These are phyloP conservation scores for Eurypyga helias DNA, from an alignment of 2,113 vertebrate species.

Conservation along the genomic window DNA sequence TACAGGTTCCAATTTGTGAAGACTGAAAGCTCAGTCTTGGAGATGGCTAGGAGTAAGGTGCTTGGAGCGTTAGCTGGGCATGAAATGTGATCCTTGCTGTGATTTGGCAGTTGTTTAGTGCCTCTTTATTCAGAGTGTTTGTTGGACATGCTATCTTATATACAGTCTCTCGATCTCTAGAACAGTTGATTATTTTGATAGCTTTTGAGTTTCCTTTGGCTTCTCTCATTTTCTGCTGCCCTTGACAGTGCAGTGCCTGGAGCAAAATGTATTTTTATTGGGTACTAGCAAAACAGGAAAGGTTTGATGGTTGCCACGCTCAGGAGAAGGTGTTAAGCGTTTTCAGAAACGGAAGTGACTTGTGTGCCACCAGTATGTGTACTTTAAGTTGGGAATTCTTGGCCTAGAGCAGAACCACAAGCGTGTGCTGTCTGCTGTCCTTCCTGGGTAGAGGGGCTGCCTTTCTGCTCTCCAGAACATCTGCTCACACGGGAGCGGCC, in stretches of 20 bases:
- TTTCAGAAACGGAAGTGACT: neutral
- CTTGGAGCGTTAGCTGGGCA: neutral
- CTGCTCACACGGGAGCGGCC: neutral
- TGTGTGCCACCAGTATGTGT: neutral
- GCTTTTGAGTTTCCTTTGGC: neutral
- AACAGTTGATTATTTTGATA: neutral
- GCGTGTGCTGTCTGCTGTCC: neutral
- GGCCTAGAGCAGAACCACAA: neutral
- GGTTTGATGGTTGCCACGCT: rapidly evolving
- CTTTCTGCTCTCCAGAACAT: neutral
- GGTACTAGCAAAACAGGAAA: neutral
- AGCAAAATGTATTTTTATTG: neutral
- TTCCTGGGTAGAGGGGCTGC: neutral
- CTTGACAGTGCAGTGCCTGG: neutral
- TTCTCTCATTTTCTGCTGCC: neutral
- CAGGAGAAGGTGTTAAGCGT: neutral
- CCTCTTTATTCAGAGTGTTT: neutral
- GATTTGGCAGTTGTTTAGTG: neutral
- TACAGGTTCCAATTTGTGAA: neutral
- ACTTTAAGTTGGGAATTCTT: neutral
- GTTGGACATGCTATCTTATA: neutral
- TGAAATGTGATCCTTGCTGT: neutral
- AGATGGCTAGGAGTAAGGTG: neutral
- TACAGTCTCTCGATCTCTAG: neutral
- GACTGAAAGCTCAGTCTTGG: neutral